Conservation (phyloP, 2,113 vertebrate species). For the Tiliqua scincoides region DNA sequence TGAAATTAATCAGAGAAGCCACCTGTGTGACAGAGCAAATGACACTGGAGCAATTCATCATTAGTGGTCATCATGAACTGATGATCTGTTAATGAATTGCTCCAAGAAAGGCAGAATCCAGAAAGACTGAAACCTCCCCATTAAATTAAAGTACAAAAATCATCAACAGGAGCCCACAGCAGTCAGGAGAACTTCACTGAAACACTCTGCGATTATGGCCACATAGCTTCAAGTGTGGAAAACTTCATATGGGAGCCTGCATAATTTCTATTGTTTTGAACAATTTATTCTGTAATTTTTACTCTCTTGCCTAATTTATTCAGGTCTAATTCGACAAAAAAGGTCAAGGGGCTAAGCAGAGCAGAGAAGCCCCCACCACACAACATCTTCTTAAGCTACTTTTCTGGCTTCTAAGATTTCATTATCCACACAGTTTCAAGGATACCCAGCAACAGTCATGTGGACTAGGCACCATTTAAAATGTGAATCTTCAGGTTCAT, state of each 20-base stretch:
- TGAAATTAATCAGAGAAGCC: slow-evolving; percentile 76
- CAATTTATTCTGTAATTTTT: no score
- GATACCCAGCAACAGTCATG: not conserved
- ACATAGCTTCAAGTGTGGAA: no score
- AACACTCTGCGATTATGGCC: no score
- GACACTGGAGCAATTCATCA: slow-evolving; percentile 75
- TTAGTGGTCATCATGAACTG: slow-evolving; percentile 65
- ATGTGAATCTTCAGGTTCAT: not conserved
- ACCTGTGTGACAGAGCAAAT: slow-evolving; percentile 72
- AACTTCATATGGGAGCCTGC: no score
- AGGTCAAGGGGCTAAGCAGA: not conserved
- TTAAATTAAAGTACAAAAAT: slow-evolving; percentile 53
- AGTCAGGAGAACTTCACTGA: not conserved
- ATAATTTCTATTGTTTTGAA: no score
- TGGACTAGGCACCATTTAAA: not conserved
- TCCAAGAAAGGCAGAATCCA: slow-evolving; percentile 55
- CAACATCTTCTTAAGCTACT: not conserved
- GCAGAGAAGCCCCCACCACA: not conserved
- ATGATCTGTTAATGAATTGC: slow-evolving; percentile 70
- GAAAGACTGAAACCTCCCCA: slow-evolving; percentile 57
- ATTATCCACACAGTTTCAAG: not conserved
- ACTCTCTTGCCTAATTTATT: no score
- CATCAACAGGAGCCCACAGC: not conserved
- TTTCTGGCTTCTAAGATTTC: not conserved
- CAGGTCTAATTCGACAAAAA: not conserved